These are phyloP conservation scores for Laticauda laticaudata DNA, from an alignment of 2,113 vertebrate genomes.

Conservation along the genomic window DNA sequence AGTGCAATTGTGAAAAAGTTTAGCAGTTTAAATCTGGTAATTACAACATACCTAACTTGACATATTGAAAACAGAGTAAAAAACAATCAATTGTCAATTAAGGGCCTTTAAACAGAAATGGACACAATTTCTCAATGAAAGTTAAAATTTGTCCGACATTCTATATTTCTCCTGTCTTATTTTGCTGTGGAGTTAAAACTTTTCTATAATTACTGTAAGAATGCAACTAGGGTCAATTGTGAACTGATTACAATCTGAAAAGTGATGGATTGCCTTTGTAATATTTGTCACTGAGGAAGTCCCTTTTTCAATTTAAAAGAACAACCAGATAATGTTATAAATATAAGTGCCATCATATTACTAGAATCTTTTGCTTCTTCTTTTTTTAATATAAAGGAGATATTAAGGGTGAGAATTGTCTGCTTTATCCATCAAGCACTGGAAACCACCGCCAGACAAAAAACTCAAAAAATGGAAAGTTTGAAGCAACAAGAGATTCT, in stretches of 20 bases:
- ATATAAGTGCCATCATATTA: not conserved
- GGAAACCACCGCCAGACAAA: not conserved
- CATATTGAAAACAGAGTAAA: not conserved
- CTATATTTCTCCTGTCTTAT: not conserved
- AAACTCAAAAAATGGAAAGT: not conserved
- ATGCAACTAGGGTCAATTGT: not conserved
- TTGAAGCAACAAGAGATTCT: not conserved
- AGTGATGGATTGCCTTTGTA: not conserved
- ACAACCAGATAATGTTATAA: not conserved
- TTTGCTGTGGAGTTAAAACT: not conserved
- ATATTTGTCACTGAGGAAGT: not conserved
- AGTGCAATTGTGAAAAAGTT: not conserved
- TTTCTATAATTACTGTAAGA: not conserved
- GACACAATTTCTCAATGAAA: not conserved
- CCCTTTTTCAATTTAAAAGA: not conserved
- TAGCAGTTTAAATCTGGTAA: not conserved
- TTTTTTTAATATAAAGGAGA: not conserved
- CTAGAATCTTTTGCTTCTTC: not conserved
- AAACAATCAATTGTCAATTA: not conserved
- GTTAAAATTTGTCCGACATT: not conserved
- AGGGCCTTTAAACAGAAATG: not conserved
- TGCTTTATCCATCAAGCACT: not conserved
- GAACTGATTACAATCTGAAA: not conserved
- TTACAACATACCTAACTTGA: too few species aligned
- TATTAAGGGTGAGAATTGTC: not conserved